phyloP scores from a whole-genome alignment of 2,797 vertebrate species.

The Crocidura indochinensis region DNA sequence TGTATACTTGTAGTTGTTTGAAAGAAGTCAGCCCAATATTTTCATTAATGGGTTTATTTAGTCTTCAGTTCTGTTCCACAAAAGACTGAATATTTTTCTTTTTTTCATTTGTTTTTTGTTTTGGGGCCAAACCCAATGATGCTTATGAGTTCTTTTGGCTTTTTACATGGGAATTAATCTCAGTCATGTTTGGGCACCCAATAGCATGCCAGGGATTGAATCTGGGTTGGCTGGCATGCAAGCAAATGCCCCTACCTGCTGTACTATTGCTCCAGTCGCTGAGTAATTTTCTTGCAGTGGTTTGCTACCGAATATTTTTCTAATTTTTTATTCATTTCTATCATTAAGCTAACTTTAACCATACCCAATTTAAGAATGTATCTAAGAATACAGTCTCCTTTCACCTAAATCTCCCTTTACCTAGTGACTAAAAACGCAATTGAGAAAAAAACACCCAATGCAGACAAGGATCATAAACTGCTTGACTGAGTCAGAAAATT shows the following conservation, averaged over 20 bases:
- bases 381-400: too few relatives aligned
- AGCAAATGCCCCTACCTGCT: too few relatives aligned
- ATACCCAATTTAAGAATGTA: constrained; percentile 51
- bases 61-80: constrained; percentile 34
- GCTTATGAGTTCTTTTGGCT: too few relatives aligned
- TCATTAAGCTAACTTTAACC: constrained; percentile 46
- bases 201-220: too few relatives aligned
- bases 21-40: constrained; percentile 16
- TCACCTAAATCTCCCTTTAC: constrained; percentile 9
- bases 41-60: constrained; percentile 61
- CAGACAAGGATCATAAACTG: not conserved
- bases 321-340: constrained; percentile 50
- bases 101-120: too few relatives aligned
- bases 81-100: not conserved
- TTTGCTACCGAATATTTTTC: not conserved
- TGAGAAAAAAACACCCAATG: constrained; percentile 27
- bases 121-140: too few relatives aligned
- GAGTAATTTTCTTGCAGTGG: not conserved
- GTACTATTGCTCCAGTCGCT: not conserved
- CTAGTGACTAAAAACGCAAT: constrained; percentile 52
- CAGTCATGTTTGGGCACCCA: too few relatives aligned
- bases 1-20: constrained; percentile 30
- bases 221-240: too few relatives aligned
- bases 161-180: too few relatives aligned
- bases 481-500: constrained; percentile 53